Evolutionary conservation across 2,888 invertebrate species (phyloP).

Genomic region (Agrochola circellaris): DNA sequence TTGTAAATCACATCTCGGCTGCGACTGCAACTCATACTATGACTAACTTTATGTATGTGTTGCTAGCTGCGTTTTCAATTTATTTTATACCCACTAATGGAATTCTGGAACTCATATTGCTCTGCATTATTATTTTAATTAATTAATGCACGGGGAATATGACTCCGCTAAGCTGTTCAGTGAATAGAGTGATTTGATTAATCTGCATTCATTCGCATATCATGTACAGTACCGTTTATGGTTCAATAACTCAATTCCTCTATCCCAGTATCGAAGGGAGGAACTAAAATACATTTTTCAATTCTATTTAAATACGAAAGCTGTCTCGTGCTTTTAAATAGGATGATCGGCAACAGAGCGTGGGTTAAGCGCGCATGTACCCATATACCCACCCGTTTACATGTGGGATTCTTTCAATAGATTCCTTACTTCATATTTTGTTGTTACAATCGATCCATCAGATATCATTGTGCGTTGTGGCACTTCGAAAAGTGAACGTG

Average conservation of each 20-base stretch:
- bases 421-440: slow-evolving; percentile 30
- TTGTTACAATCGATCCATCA: slow-evolving; percentile 53
- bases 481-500: slow-evolving; percentile 67
- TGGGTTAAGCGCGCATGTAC: slow-evolving; percentile 66
- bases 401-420: slow-evolving; percentile 27
- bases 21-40: slow-evolving; percentile 77
- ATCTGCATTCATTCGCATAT: slow-evolving; percentile 38
- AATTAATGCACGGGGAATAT: slow-evolving; percentile 30
- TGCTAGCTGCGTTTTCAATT: slow-evolving; percentile 52
- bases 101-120: slow-evolving; percentile 31
- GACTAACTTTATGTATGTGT: slow-evolving; percentile 73
- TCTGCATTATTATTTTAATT: slow-evolving; percentile 48
- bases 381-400: slow-evolving; percentile 13
- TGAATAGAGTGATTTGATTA: slow-evolving; percentile 37
- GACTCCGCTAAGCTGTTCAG: slow-evolving; percentile 26
- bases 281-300: slow-evolving; percentile 31
- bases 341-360: slow-evolving; percentile 61
- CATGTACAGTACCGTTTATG: slow-evolving; percentile 24
- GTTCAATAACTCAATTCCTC: slow-evolving; percentile 34
- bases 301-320: slow-evolving; percentile 55
- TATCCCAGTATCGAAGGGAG: slow-evolving; percentile 31
- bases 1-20: slow-evolving; percentile 81
- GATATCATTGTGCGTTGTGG: slow-evolving; percentile 57
- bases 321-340: slow-evolving; percentile 71
- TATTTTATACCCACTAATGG: slow-evolving; percentile 31